Conservation (phyloP, 53 echinoderm and acorn worm genomes). For the Luidia sarsii region DNA sequence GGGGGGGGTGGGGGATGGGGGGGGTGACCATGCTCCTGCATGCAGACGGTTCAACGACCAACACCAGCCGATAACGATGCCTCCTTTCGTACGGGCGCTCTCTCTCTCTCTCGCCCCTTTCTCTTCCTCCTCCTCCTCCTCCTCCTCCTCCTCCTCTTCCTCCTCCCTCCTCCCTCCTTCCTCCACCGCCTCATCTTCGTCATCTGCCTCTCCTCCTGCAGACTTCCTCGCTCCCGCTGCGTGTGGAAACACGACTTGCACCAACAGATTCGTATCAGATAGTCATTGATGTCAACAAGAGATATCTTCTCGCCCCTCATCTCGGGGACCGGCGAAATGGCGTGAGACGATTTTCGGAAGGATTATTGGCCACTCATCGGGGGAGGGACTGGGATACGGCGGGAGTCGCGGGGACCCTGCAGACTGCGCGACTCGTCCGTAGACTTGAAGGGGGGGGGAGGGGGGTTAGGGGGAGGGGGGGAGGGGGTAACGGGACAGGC, state of each 20-base stretch:
- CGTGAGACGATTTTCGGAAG: conserved; percentile 52
- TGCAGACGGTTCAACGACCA: conserved; percentile 52
- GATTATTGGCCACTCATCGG: conserved; percentile 57
- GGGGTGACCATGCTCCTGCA: background rate
- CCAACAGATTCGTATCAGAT: conserved; percentile 54
- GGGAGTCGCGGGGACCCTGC: conserved; percentile 8
- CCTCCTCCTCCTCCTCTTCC: too few species aligned
- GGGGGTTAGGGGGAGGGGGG: too few species aligned
- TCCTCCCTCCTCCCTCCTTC: background rate
- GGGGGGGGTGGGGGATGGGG: too few species aligned
- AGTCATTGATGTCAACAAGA: conserved; percentile 52
- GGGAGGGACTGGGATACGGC: conserved; percentile 31
- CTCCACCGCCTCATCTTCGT: background rate
- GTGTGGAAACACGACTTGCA: conserved; percentile 52
- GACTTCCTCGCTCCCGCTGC: background rate
- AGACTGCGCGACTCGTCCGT: conserved; percentile 40
- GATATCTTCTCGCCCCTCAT: conserved; percentile 47
- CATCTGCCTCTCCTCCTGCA: too few species aligned
- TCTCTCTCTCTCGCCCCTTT: background rate
- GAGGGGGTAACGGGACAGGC: too few species aligned
- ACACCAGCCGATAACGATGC: background rate
- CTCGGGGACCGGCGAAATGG: conserved; percentile 44
- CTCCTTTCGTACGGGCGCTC: background rate
- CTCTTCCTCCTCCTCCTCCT: too few species aligned
- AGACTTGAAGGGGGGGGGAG: too few species aligned